These are phyloP conservation scores for Vombatus ursinus DNA, from an alignment of 2,113 vertebrate species.

Conservation along the genomic window DNA sequence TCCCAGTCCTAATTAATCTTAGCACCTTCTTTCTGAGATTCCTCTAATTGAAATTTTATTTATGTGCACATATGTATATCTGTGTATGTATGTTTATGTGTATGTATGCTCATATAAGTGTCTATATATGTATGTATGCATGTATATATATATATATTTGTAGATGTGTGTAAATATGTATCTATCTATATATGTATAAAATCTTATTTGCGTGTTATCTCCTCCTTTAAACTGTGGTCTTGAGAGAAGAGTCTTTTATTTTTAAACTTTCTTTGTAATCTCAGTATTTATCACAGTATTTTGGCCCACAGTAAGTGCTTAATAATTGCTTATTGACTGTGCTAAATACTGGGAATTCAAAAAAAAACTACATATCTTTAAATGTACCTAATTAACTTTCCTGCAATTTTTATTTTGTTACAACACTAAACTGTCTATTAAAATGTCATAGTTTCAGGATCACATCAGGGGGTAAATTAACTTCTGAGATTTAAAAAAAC, in stretches of 20 bases:
- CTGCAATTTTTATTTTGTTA: neutral
- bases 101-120: too few species aligned
- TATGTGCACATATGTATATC: too few species aligned
- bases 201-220: neutral
- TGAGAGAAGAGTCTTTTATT: neutral
- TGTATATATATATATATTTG: too few species aligned
- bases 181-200: neutral
- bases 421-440: neutral
- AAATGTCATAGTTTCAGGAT: neutral
- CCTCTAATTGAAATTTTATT: neutral
- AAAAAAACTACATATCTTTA: neutral
- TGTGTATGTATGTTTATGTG: too few species aligned
- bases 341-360: too few species aligned
- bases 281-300: neutral
- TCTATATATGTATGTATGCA: neutral
- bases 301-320: neutral
- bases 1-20: neutral
- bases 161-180: too few species aligned
- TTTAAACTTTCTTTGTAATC: neutral
- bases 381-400: neutral
- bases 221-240: too few species aligned
- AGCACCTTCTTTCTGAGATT: neutral
- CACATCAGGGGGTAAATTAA: neutral
- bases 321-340: neutral
- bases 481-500: neutral